phyloP scores from a whole-genome alignment of 92 coral and sea anemone genomes.

The Zoanthus sociatus region DNA sequence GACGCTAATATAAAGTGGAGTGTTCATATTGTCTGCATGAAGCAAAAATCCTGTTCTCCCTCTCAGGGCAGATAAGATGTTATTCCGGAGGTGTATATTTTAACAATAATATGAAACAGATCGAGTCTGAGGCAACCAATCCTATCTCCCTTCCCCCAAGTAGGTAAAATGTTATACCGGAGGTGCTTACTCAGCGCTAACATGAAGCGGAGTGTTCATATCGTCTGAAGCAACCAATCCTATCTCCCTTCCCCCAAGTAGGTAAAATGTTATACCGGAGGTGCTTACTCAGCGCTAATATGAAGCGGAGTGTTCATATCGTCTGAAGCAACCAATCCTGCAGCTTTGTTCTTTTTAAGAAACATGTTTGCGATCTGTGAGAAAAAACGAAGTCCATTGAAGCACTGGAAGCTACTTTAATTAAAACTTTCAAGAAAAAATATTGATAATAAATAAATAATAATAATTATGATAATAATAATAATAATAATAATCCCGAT shows the following conservation, averaged over 20 bases:
- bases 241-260: neutral
- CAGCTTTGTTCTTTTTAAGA: constrained; percentile 39
- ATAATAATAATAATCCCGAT: too few species aligned
- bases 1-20: constrained; percentile 29
- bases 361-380: constrained; percentile 12
- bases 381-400: neutral
- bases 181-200: too few species aligned
- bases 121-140: constrained; percentile 35
- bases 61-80: too few species aligned
- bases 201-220: too few species aligned
- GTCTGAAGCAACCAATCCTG: constrained; percentile 38
- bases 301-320: constrained; percentile 47
- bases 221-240: too few species aligned
- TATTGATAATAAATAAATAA: too few species aligned
- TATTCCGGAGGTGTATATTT: too few species aligned
- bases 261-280: neutral
- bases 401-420: neutral
- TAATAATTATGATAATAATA: too few species aligned
- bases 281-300: constrained; percentile 26
- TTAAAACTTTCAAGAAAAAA: too few species aligned
- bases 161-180: too few species aligned
- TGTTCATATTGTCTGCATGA: constrained; percentile 27
- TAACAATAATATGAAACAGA: too few species aligned
- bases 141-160: neutral
- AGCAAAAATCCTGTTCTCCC: too few species aligned